Conservation (phyloP, 2,888 invertebrate species). For the Crepidodera aurea region DNA sequence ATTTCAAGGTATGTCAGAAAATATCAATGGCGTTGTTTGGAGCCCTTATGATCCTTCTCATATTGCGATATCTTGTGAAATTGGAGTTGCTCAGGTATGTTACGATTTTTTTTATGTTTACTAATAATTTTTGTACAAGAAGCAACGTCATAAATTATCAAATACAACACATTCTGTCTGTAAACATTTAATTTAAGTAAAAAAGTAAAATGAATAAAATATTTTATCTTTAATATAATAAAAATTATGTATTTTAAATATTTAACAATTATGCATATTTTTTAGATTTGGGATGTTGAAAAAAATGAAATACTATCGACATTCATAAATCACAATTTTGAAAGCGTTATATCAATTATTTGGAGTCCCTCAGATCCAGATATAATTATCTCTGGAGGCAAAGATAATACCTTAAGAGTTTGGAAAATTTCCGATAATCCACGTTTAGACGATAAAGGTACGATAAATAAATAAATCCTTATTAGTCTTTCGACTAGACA, state of each 20-base stretch:
- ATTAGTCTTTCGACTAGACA: too few relatives aligned
- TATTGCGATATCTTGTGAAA: conserved; percentile 75
- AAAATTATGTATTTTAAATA: too few relatives aligned
- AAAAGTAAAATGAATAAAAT: too few relatives aligned
- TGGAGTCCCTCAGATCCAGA: conserved; percentile 73
- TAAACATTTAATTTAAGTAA: too few relatives aligned
- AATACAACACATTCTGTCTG: too few relatives aligned
- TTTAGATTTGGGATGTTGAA: conserved; percentile 71
- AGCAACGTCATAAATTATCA: too few relatives aligned
- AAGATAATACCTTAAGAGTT: conserved; percentile 71
- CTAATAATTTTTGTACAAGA: too few relatives aligned
- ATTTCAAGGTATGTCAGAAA: conserved; percentile 35
- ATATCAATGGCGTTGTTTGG: conserved; percentile 50
- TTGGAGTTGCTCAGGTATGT: conserved; percentile 72
- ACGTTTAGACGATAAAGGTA: conserved; percentile 52
- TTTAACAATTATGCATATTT: too few relatives aligned
- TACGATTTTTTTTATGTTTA: conserved; percentile 4
- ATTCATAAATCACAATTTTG: conserved; percentile 66
- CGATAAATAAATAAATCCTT: too few relatives aligned
- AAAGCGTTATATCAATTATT: conserved; percentile 65
- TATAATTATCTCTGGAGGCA: conserved; percentile 71
- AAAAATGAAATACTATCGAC: conserved; percentile 66
- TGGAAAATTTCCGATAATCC: conserved; percentile 69
- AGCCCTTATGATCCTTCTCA: conserved; percentile 51
- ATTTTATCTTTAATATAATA: too few relatives aligned